Evolutionary conservation across 2,113 vertebrate species (phyloP).

Genomic region (Rhynchomys soricoides): DNA sequence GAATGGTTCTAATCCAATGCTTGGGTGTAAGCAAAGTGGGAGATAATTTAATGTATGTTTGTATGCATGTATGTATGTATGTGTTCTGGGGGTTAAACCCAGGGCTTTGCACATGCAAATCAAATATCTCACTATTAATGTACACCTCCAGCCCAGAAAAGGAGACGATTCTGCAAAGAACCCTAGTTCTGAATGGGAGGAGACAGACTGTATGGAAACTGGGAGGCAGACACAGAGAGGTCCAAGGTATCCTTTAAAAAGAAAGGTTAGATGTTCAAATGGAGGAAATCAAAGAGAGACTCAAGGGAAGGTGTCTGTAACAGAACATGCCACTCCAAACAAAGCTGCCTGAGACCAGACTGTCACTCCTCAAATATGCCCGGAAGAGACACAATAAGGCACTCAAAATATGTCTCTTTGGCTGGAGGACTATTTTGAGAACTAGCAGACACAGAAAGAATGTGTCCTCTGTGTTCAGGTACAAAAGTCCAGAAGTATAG

Average conservation of each 20-base stretch:
- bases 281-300: not conserved
- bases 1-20: not conserved
- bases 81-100: not conserved
- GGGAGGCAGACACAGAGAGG: not conserved
- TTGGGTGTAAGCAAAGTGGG: not conserved
- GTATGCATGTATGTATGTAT: not conserved
- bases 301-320: not conserved
- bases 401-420: not conserved
- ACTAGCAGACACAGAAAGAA: not conserved
- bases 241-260: not conserved
- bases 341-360: not conserved
- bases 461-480: not conserved
- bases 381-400: not conserved
- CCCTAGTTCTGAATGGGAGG: not conserved
- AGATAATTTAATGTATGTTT: not conserved
- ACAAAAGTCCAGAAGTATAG: not conserved
- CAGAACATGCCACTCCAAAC: not conserved
- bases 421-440: not conserved
- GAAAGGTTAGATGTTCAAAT: not conserved
- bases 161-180: not conserved
- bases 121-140: no score
- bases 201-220: not conserved
- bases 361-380: not conserved
- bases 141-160: not conserved
- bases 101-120: not conserved